Conservation (phyloP, 2,113 vertebrate species). For the Bostrychus sinensis region DNA sequence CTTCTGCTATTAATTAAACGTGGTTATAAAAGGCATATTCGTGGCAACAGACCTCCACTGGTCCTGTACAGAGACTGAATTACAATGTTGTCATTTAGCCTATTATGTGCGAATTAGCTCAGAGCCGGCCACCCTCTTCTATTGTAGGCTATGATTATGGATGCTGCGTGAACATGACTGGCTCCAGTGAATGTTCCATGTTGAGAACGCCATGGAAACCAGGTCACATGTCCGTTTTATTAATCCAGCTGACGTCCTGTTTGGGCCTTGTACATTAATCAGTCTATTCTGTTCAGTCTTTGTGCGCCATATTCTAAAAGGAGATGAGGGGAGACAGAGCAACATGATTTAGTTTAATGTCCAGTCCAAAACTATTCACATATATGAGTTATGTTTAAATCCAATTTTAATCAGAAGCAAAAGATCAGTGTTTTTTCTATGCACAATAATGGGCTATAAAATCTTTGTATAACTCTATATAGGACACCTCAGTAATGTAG, state of each 20-base stretch:
- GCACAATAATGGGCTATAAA: too few species aligned
- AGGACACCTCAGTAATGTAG: too few species aligned
- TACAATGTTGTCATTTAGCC: constrained; percentile 67
- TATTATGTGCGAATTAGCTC: constrained; percentile 74
- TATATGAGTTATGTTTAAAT: too few species aligned
- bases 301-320: constrained; percentile 28
- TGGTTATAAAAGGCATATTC: constrained; percentile 75
- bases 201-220: constrained; percentile 53
- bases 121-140: constrained; percentile 66
- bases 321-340: not conserved
- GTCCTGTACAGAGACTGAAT: constrained; percentile 63
- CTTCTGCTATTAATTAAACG: constrained; percentile 76
- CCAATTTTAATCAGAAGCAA: too few species aligned
- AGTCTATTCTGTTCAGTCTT: constrained; percentile 40
- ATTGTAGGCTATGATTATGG: constrained; percentile 69
- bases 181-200: constrained; percentile 64
- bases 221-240: constrained; percentile 59
- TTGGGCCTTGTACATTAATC: constrained; percentile 52
- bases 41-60: constrained; percentile 53
- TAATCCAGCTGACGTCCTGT: constrained; percentile 44
- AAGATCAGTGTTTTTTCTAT: too few species aligned
- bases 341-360: not conserved
- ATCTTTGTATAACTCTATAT: too few species aligned
- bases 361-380: not conserved
- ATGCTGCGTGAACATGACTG: constrained; percentile 70